Percentiles rank a stretch among this genome's conserved stretches.
Evolutionary conservation across 2,888 invertebrate genomes (phyloP).

Genomic region (Campaea margaritaria): DNA sequence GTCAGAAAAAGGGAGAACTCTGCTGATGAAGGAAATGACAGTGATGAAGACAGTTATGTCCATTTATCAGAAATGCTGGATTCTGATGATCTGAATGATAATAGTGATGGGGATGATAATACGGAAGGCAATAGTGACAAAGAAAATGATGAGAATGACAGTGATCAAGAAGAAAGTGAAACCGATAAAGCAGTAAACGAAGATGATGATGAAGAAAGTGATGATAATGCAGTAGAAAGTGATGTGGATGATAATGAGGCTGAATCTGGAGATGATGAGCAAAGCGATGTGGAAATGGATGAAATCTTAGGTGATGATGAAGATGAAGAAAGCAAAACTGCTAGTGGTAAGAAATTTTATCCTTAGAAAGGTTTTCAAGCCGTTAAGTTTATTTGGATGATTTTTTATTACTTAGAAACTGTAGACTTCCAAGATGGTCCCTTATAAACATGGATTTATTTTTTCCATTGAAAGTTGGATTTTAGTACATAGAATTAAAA

Average conservation of each 20-base stretch:
- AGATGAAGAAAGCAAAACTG: slow-evolving; percentile 41
- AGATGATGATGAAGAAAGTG: slow-evolving; percentile 33
- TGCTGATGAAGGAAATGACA: slow-evolving; percentile 67
- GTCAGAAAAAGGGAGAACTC: slow-evolving; percentile 61
- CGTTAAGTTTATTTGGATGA: no score
- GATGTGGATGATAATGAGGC: slow-evolving; percentile 30
- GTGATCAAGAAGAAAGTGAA: slow-evolving; percentile 41
- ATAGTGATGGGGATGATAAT: slow-evolving; percentile 49
- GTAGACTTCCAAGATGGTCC: no score
- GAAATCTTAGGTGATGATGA: slow-evolving; percentile 55
- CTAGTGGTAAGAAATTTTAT: slow-evolving; percentile 13
- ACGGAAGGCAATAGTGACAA: slow-evolving; percentile 37
- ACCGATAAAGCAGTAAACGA: slow-evolving; percentile 45
- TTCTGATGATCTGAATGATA: slow-evolving; percentile 67
- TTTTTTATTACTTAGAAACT: no score
- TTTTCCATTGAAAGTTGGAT: no score
- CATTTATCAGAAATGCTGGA: slow-evolving; percentile 74
- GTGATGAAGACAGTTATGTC: slow-evolving; percentile 71
- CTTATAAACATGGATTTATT: no score
- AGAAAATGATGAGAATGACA: slow-evolving; percentile 33
- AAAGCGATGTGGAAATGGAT: slow-evolving; percentile 40
- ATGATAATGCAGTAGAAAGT: slow-evolving; percentile 40
- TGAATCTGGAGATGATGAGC: slow-evolving; percentile 36
- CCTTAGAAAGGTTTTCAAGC: no score
- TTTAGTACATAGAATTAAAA: no score